Percentiles rank a stretch among this genome's conserved stretches.
Conservation (phyloP, 2,888 invertebrate genomes). For the Panzeria rudis region DNA sequence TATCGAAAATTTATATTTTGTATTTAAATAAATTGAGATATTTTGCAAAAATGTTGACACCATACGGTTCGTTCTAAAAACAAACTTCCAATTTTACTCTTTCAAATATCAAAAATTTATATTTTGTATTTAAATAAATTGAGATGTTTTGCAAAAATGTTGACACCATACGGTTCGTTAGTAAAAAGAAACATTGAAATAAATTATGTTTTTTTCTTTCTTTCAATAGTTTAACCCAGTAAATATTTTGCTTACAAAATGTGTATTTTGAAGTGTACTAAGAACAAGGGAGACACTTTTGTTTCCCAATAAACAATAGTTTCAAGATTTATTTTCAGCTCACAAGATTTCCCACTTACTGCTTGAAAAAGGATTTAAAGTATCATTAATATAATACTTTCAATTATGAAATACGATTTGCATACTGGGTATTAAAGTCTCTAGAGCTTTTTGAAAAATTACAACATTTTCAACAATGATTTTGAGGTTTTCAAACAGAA, state of each 20-base stretch:
- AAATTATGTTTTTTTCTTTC: background rate
- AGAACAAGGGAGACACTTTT: no score
- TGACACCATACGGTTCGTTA: background rate
- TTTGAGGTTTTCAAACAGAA: slow-evolving; percentile 16
- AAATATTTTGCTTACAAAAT: no score
- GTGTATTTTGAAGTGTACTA: no score
- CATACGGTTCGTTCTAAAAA: background rate
- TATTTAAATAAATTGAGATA: background rate
- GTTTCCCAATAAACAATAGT: no score
- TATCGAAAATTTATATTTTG: background rate
- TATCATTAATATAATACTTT: no score
- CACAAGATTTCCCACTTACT: no score
- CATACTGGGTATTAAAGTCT: background rate
- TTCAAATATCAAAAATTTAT: background rate
- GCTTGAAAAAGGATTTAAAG: no score
- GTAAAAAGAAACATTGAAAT: background rate
- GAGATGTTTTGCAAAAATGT: no score
- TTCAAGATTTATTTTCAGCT: no score
- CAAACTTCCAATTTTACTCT: no score
- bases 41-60: no score
- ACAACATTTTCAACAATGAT: slow-evolving; percentile 1
- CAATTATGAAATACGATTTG: no score
- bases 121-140: background rate
- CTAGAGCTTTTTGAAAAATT: background rate
- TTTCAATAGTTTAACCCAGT: background rate